Evolutionary conservation across 2,888 invertebrate species (phyloP).

Genomic region (Orthosia gracilis): DNA sequence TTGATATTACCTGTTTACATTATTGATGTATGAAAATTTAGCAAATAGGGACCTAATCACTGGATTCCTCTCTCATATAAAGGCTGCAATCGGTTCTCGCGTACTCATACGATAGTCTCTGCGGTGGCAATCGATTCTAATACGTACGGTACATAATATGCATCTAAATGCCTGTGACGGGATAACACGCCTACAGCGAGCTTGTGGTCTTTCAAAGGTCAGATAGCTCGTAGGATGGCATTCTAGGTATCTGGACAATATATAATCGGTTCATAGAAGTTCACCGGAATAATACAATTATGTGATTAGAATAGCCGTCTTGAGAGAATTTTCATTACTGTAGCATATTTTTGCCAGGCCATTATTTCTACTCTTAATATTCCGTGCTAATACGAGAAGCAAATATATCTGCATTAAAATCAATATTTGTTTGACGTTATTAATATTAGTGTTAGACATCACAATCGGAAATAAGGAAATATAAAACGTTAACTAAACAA

Average conservation of each 20-base stretch:
- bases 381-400: neutral
- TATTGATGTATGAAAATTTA: neutral
- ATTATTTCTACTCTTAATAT: too few relatives aligned
- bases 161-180: conserved; percentile 2
- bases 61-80: too few relatives aligned
- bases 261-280: neutral
- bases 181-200: neutral
- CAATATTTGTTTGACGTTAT: conserved; percentile 4
- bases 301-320: neutral
- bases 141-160: neutral
- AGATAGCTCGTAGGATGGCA: neutral
- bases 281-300: neutral
- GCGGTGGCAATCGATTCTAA: conserved; percentile 4
- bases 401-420: neutral
- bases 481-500: conserved; percentile 9
- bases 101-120: neutral
- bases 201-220: conserved; percentile 22
- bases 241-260: neutral
- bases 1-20: neutral
- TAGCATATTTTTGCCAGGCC: too few relatives aligned
- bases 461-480: neutral
- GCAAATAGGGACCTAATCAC: neutral
- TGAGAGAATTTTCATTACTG: neutral
- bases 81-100: neutral
- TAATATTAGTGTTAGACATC: neutral